Conservation (phyloP, 2,888 invertebrate species). For the Neoitamus cyanurus region DNA sequence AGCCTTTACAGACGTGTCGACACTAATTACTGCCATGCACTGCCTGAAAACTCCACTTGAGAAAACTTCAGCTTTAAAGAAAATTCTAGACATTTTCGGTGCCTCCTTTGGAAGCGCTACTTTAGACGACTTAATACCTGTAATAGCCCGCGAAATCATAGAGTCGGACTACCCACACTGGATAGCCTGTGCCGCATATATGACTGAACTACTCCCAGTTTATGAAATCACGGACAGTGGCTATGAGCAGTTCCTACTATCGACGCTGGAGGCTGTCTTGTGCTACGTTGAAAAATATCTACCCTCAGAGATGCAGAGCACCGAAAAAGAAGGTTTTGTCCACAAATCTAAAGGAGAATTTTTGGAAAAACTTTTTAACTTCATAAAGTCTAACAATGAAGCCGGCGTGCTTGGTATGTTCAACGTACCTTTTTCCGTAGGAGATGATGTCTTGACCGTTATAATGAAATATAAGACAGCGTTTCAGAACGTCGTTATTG, state of each 20-base stretch:
- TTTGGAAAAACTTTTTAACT: background rate
- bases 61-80: background rate
- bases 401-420: background rate
- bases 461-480: background rate
- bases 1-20: background rate
- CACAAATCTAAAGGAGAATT: background rate
- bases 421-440: background rate
- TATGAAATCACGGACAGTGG: background rate
- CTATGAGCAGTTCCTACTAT: background rate
- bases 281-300: background rate
- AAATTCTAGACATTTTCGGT: background rate
- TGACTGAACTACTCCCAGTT: background rate
- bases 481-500: background rate
- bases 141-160: background rate
- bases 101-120: background rate
- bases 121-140: background rate
- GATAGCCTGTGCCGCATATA: background rate
- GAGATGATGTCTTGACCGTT: background rate
- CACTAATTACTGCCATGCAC: background rate
- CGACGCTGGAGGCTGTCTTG: background rate
- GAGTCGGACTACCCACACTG: background rate
- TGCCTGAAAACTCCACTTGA: background rate
- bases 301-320: background rate
- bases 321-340: background rate
- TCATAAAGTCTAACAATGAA: background rate